These are phyloP conservation scores for Bryconaethiops microstoma DNA, from an alignment of 2,797 vertebrate genomes.

Conservation along the genomic window DNA sequence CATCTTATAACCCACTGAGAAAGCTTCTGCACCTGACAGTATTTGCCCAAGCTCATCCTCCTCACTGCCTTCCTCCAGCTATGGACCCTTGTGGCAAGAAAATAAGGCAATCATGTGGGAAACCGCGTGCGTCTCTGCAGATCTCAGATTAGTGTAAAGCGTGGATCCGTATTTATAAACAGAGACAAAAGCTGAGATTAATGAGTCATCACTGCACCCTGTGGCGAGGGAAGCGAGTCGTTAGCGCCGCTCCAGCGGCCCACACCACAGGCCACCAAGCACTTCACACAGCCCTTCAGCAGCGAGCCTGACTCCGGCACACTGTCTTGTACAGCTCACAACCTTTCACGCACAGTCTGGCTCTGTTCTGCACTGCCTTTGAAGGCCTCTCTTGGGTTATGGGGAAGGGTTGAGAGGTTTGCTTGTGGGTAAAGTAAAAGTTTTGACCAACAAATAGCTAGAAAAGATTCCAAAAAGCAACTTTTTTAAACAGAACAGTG, in stretches of 20 bases:
- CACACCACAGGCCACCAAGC: constrained; percentile 40
- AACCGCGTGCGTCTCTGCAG: constrained; percentile 56
- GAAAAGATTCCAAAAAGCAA: constrained; percentile 7
- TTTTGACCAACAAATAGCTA: constrained; percentile 1
- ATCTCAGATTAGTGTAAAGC: constrained; percentile 65
- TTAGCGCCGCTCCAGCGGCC: constrained; percentile 48
- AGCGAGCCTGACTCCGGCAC: background rate
- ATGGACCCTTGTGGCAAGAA: constrained; percentile 31
- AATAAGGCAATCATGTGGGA: constrained; percentile 56
- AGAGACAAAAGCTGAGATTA: constrained; percentile 60
- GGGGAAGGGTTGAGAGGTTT: background rate
- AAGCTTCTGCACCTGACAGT: constrained; percentile 21
- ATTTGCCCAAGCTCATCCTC: constrained; percentile 20
- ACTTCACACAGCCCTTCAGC: constrained; percentile 44
- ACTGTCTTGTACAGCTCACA: background rate
- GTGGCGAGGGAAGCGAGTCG: constrained; percentile 48
- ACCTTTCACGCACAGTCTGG: constrained; percentile 14
- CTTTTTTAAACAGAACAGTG: background rate
- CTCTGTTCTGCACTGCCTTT: background rate
- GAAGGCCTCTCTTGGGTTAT: background rate
- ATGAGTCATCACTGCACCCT: constrained; percentile 56
- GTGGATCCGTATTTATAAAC: constrained; percentile 60
- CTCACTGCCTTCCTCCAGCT: constrained; percentile 28
- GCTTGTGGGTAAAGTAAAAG: background rate
- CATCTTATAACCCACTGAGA: constrained; percentile 5